These are phyloP conservation scores for Drymodes brunneopygia DNA, from an alignment of 2,113 vertebrate genomes.

Conservation along the genomic window DNA sequence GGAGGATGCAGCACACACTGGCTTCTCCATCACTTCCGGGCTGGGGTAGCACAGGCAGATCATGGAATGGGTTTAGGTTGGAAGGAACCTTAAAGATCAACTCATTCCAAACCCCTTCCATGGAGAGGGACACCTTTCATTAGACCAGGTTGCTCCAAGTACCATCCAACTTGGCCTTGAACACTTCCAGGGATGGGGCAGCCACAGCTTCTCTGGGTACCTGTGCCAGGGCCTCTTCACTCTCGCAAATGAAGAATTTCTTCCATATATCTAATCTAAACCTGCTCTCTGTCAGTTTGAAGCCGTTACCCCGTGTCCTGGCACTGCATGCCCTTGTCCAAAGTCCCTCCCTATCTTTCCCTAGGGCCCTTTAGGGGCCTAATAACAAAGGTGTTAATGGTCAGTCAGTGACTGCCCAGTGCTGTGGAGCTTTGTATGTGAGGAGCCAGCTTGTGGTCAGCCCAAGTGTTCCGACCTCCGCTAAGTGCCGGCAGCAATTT, in stretches of 20 bases:
- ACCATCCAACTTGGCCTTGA: neutral
- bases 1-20: neutral
- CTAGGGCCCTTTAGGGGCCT: neutral
- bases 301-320: neutral
- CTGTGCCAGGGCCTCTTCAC: neutral
- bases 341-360: neutral
- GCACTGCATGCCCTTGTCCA: neutral
- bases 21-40: neutral
- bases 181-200: neutral
- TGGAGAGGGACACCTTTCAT: neutral
- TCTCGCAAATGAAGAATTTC: neutral
- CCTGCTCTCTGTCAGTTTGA: neutral
- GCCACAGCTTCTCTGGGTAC: neutral
- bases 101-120: neutral
- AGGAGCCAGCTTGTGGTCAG: neutral
- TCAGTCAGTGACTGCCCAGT: neutral
- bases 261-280: neutral
- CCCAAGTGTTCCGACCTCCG: neutral
- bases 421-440: neutral
- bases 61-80: neutral
- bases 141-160: neutral
- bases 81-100: neutral
- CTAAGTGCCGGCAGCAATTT: neutral
- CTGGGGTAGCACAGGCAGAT: neutral
- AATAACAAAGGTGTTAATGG: neutral